Evolutionary conservation across 2,888 invertebrate genomes (phyloP).

Genomic region (Branchipolynoe longqiensis): DNA sequence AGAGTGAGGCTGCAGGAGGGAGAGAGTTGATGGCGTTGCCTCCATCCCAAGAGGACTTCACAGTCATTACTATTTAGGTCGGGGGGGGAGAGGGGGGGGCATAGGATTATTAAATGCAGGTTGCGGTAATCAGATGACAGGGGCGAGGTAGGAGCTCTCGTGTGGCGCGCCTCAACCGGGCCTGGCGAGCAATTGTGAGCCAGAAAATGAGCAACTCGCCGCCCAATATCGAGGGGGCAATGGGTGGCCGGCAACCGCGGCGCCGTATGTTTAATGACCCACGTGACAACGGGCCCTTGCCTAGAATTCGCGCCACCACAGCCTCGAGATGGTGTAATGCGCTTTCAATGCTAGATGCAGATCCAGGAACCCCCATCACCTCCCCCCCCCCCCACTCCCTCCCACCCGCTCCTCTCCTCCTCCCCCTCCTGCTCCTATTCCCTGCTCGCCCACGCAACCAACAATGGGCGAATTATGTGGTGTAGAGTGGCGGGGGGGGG

Average conservation of each 20-base stretch:
- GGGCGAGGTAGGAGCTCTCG: not conserved
- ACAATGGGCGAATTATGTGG: no score
- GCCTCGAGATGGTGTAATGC: conserved; percentile 5
- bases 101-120: conserved; percentile 55
- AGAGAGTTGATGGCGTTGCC: not conserved
- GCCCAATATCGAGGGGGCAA: conserved; percentile 36
- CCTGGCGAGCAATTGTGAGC: conserved; percentile 13
- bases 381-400: no score
- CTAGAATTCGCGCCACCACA: conserved; percentile 31
- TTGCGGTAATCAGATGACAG: conserved; percentile 52
- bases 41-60: conserved; percentile 40
- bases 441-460: no score
- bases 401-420: no score
- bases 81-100: no score
- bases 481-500: no score
- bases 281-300: not conserved
- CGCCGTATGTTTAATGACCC: conserved; percentile 48
- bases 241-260: not conserved
- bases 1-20: not conserved
- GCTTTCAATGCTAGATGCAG: not conserved
- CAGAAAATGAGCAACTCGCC: conserved; percentile 40
- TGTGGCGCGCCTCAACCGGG: not conserved
- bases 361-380: no score
- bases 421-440: no score
- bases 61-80: conserved; percentile 56